Percentiles rank a stretch among this genome's conserved stretches.
Evolutionary conservation across 1,140 invertebrate genomes (phyloP).

Genomic region (Pissodes strobi): DNA sequence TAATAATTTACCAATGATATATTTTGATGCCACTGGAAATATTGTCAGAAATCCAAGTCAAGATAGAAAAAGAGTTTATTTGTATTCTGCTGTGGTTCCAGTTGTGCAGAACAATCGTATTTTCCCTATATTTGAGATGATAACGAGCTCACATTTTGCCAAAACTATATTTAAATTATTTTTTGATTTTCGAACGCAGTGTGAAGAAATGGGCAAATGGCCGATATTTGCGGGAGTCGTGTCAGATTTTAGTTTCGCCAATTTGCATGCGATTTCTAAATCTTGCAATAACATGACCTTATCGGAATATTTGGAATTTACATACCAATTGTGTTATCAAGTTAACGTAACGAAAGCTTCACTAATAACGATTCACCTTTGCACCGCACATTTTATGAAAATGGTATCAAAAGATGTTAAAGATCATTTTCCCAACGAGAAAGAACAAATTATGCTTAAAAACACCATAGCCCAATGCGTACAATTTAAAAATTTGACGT

Average conservation of each 20-base stretch:
- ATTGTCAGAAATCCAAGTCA: neutral
- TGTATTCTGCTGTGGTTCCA: neutral
- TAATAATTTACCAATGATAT: neutral
- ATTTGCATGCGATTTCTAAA: conserved; percentile 19
- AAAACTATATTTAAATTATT: conserved; percentile 1
- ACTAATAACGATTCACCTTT: conserved; percentile 3
- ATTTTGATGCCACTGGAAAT: conserved; percentile 3
- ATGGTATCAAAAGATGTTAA: conserved; percentile 16
- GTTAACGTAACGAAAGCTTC: no score
- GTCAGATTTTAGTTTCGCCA: conserved; percentile 23
- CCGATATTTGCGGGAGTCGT: conserved; percentile 6
- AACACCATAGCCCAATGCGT: neutral
- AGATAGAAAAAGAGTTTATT: neutral
- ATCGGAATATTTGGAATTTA: neutral
- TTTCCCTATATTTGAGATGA: neutral
- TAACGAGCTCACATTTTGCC: neutral
- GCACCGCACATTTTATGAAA: conserved; percentile 23
- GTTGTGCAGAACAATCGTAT: neutral
- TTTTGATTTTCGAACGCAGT: neutral
- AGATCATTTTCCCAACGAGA: neutral
- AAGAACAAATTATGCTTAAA: neutral
- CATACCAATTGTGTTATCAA: no score
- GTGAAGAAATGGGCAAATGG: neutral
- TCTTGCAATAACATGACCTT: conserved; percentile 9
- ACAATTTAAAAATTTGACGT: no score